Percentiles rank a stretch among this genome's conserved stretches.
Conservation (phyloP, 2,888 invertebrate genomes). For the Polia nebulosa region DNA sequence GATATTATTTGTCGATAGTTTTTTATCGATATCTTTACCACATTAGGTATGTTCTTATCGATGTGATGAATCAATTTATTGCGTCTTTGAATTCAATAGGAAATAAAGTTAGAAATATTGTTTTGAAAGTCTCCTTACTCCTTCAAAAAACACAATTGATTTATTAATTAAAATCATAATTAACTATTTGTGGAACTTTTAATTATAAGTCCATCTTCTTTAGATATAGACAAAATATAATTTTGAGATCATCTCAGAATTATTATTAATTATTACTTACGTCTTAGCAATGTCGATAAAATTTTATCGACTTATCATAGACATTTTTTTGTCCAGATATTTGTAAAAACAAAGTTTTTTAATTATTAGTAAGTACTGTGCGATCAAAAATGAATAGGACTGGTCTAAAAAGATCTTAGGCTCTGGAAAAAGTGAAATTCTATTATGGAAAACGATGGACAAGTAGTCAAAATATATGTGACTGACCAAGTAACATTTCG, state of each 20-base stretch:
- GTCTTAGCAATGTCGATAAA: constrained; percentile 11
- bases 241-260: constrained; percentile 19
- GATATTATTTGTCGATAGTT: not conserved
- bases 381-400: not conserved
- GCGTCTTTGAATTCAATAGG: not conserved
- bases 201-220: not conserved
- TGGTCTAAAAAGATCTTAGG: not conserved
- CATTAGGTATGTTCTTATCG: not conserved
- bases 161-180: no score
- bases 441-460: not conserved
- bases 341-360: not conserved
- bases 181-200: no score
- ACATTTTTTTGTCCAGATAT: not conserved
- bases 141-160: constrained; percentile 1
- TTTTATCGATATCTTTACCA: constrained; percentile 8
- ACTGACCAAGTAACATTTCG: no score
- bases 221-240: not conserved
- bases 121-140: not conserved
- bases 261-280: not conserved
- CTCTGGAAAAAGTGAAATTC: not conserved
- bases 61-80: constrained; percentile 1
- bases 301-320: not conserved
- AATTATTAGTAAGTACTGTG: not conserved
- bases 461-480: not conserved
- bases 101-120: not conserved